Evolutionary conservation across 1,140 invertebrate genomes (phyloP).

Genomic region (Idris sp.): DNA sequence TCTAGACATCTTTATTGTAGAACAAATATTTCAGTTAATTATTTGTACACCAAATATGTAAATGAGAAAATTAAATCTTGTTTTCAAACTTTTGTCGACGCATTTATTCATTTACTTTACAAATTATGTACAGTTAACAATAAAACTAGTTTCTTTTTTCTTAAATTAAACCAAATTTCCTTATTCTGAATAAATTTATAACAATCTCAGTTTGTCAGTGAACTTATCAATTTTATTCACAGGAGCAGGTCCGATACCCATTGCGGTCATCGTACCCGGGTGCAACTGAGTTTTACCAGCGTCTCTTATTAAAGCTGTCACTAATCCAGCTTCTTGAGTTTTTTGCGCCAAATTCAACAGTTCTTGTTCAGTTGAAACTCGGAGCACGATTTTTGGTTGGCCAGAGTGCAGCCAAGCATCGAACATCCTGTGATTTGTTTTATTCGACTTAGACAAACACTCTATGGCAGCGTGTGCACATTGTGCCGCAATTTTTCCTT

Average conservation of each 20-base stretch:
- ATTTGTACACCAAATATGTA: no score
- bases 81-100: no score
- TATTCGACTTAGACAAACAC: conserved; percentile 76
- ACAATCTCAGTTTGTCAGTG: conserved; percentile 84
- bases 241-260: conserved; percentile 87
- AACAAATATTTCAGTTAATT: no score
- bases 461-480: conserved; percentile 88
- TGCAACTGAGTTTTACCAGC: conserved; percentile 88
- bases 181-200: conserved; percentile 70
- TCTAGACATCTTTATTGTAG: no score
- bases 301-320: conserved; percentile 83
- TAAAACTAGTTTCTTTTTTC: no score
- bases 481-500: conserved; percentile 90
- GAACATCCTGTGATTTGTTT: conserved; percentile 76
- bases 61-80: no score
- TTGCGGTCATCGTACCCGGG: conserved; percentile 83
- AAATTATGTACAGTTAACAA: no score
- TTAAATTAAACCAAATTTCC: no score
- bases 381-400: conserved; percentile 86
- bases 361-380: conserved; percentile 78
- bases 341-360: conserved; percentile 77
- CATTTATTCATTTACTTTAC: no score
- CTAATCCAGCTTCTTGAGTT: conserved; percentile 81
- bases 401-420: conserved; percentile 83
- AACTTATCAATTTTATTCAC: conserved; percentile 82